These are phyloP conservation scores for Alauda arvensis DNA, from an alignment of 2,797 vertebrate species.

Conservation along the genomic window DNA sequence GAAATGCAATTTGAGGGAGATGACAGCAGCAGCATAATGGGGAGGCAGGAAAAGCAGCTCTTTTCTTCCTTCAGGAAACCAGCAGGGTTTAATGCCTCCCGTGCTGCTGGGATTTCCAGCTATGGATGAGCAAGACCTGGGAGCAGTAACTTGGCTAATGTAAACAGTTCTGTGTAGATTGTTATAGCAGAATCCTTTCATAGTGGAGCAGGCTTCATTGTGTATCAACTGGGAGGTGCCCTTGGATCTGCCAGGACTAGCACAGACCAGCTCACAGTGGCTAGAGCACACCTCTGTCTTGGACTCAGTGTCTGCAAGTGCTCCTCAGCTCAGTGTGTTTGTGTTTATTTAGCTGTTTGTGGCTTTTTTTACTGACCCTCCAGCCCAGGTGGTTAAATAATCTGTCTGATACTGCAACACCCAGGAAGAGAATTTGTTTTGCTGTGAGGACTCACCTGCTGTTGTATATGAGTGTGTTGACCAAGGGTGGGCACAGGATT, in stretches of 20 bases:
- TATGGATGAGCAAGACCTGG: neutral
- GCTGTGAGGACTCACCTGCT: neutral
- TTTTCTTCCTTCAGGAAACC: slow-evolving; percentile 3
- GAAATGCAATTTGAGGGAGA: neutral
- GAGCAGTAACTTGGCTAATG: neutral
- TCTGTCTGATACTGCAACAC: neutral
- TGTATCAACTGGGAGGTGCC: slow-evolving; percentile 38
- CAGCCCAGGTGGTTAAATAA: neutral
- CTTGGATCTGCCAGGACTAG: neutral
- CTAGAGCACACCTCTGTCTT: neutral
- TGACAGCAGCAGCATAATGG: slow-evolving; percentile 5
- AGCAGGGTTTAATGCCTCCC: neutral
- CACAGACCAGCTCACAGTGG: neutral
- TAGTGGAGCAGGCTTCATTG: neutral
- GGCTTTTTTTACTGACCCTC: neutral
- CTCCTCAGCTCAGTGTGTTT: neutral
- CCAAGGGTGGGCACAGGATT: neutral
- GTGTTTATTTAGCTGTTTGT: neutral
- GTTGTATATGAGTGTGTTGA: neutral
- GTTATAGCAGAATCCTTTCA: neutral
- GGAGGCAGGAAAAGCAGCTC: neutral
- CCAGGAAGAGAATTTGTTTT: neutral
- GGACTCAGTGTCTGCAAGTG: neutral
- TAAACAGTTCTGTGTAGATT: neutral
- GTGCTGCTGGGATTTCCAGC: slow-evolving; percentile 26